Percentiles rank a stretch among this genome's conserved stretches.
Conservation (phyloP, 2,113 vertebrate genomes). For the Astatotilapia flaviijosephi region DNA sequence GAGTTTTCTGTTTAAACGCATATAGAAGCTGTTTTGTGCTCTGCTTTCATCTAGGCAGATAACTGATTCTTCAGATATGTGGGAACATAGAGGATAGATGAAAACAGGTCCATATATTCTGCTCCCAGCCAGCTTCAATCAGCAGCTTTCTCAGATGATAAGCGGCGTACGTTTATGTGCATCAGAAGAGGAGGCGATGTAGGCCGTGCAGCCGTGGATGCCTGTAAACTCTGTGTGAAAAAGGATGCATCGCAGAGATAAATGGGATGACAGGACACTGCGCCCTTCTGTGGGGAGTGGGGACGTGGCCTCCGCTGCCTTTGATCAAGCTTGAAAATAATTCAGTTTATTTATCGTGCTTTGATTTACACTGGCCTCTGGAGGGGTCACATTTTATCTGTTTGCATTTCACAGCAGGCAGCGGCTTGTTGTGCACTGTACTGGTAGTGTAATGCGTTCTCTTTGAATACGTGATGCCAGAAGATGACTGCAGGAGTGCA, state of each 20-base stretch:
- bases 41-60: neutral
- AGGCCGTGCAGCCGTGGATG: neutral
- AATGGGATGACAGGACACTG: conserved; percentile 5
- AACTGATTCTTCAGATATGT: neutral
- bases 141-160: neutral
- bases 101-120: neutral
- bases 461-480: neutral
- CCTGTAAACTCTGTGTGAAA: conserved; percentile 1
- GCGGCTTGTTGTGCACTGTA: neutral
- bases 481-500: neutral
- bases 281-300: neutral
- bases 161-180: neutral
- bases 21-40: neutral
- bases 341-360: neutral
- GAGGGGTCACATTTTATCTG: neutral
- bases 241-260: neutral
- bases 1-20: neutral
- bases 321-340: conserved; percentile 19
- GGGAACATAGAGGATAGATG: neutral
- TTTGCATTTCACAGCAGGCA: neutral
- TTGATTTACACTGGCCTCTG: neutral
- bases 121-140: neutral
- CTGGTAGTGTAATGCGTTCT: neutral
- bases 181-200: neutral
- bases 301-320: neutral